Base-by-base conservation (phyloP, 2,888 invertebrate genomes). In the Leucozona laternaria region DNA sequence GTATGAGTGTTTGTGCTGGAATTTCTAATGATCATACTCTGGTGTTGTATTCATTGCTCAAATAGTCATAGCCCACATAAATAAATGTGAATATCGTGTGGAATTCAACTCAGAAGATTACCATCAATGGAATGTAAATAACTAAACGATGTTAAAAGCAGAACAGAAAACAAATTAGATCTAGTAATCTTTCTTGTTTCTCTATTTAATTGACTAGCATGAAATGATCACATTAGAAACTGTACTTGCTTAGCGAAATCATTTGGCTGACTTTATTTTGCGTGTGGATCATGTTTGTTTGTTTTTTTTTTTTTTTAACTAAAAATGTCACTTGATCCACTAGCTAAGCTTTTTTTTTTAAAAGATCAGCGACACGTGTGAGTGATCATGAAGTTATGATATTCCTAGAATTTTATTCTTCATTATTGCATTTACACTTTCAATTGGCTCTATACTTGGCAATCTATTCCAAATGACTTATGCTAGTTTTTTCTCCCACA, bases 91-190 rank as follows among this genome's bases (percentile, higher is more conserved):
- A 50, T 43, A 68, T 58, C 15, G 15, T 25, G 7, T 28, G 37
- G 57, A 31, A 31, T 31, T 57, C 57, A 20, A 28, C 48, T 17
- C 8, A 50, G 60, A 66, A 58, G 76, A 85, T 80, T 58, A 85
- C 77, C 85, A 73, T 78, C 60, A 73, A 50, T 81, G 85, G 80
- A 77, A 85, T 85, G 80, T 85, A 73, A 80, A 85, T 85, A 60
- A 40, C 72, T 64, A 43, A 66, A 77, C 71, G 66, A 64, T 72
- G 31, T 68, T 71, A 66, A 43, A 66, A 48, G 17, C 17, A 37
- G 10, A 28, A 43, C 13, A n/a, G 34, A 64, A 48, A 43, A 72
- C 11, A 57, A 57, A 37, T 45, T 64, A 25, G 22, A 25, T 64
- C 13, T 1, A 62, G 60, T 64, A 13, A 5, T 8, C 2, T 37